Evolutionary conservation across 2,113 vertebrate species (phyloP).

Genomic region (Maylandia zebra): DNA sequence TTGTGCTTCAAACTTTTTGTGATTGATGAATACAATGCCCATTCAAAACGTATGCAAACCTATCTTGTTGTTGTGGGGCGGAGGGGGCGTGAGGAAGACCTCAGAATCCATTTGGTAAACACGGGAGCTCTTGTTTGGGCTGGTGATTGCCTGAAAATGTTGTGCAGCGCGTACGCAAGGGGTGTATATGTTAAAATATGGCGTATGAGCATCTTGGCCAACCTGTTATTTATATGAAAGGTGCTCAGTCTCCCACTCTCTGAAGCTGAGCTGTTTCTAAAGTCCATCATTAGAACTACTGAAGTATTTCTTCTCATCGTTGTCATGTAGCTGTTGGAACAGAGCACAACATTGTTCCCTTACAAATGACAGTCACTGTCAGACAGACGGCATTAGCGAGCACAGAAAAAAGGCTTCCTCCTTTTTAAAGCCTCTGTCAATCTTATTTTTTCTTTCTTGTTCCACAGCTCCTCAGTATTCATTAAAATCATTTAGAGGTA

Average conservation of each 20-base stretch:
- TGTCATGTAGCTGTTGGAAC: conserved; percentile 63
- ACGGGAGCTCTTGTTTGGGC: conserved; percentile 49
- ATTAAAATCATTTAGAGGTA: conserved; percentile 73
- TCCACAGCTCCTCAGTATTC: conserved; percentile 60
- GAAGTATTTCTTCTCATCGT: conserved; percentile 64
- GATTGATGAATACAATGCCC: conserved; percentile 45
- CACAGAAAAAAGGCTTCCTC: conserved; percentile 58
- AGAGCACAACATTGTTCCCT: conserved; percentile 63
- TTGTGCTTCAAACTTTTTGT: conserved; percentile 33
- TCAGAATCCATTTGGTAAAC: conserved; percentile 47
- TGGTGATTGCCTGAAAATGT: conserved; percentile 48
- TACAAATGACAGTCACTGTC: conserved; percentile 73
- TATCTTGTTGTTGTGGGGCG: not conserved
- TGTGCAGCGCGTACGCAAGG: conserved; percentile 3
- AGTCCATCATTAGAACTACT: conserved; percentile 66
- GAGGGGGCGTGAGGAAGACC: not conserved
- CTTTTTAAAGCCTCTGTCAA: conserved; percentile 71
- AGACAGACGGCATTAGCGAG: conserved; percentile 57
- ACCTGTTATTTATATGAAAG: conserved; percentile 65
- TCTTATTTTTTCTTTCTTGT: conserved; percentile 68
- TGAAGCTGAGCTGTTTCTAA: conserved; percentile 46
- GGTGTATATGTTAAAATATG: conserved; percentile 9
- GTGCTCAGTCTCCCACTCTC: conserved; percentile 42
- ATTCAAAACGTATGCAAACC: conserved; percentile 14
- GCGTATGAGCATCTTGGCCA: conserved; percentile 14